Evolutionary conservation across 1,140 invertebrate species (phyloP).

Genomic region (Pectinophora gossypiella): DNA sequence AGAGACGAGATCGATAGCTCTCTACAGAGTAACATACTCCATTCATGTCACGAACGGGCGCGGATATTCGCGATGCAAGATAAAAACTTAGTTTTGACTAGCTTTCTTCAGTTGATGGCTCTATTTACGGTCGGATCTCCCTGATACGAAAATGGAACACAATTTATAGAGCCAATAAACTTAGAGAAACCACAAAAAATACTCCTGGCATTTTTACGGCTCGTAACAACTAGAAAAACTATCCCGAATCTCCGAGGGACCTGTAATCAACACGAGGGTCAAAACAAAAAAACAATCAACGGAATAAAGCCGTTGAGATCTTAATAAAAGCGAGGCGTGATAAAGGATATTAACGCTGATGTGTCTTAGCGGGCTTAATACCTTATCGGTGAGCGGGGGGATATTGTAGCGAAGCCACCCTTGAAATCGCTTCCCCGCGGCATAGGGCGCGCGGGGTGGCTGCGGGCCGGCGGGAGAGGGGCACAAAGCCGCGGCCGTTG

Average conservation of each 20-base stretch:
- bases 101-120: too few relatives aligned
- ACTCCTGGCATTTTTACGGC: too few relatives aligned
- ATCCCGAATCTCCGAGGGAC: too few relatives aligned
- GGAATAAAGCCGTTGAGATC: constrained; percentile 44
- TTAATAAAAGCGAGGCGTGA: constrained; percentile 42
- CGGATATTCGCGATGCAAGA: constrained; percentile 1
- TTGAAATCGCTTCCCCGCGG: constrained; percentile 43
- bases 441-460: constrained; percentile 12
- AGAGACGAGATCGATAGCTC: background rate
- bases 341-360: constrained; percentile 51
- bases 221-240: too few relatives aligned
- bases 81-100: too few relatives aligned
- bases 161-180: too few relatives aligned
- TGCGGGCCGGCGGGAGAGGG: constrained; percentile 23
- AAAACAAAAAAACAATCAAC: constrained; percentile 27
- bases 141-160: too few relatives aligned
- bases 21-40: background rate
- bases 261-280: background rate
- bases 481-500: constrained; percentile 55
- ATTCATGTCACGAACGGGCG: background rate
- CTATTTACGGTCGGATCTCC: too few relatives aligned
- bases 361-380: constrained; percentile 52
- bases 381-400: constrained; percentile 46
- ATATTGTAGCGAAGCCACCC: constrained; percentile 46
- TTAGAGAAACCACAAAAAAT: too few relatives aligned